A percentile compares a stretch with the other conserved stretches of the same genome.
These are phyloP conservation scores for Melospiza georgiana DNA, from an alignment of 2,113 vertebrate genomes.

Conservation along the genomic window DNA sequence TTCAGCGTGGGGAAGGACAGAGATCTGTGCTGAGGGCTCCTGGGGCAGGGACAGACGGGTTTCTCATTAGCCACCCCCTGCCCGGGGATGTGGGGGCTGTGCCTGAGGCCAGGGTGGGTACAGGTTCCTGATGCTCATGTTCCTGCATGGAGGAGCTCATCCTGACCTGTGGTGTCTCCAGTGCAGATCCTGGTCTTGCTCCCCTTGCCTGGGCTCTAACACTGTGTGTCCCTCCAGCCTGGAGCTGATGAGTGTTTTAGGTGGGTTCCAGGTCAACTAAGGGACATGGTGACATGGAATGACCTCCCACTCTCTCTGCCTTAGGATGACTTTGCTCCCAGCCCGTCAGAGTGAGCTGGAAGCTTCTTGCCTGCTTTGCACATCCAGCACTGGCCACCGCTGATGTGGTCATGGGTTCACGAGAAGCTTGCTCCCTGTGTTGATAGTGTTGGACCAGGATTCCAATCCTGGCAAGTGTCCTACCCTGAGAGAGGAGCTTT, in stretches of 20 bases:
- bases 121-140: background rate
- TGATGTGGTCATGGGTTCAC: background rate
- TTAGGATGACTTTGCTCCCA: background rate
- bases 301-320: background rate
- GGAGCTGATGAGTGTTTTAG: background rate
- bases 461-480: background rate
- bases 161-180: background rate
- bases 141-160: background rate
- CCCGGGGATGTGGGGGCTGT: background rate
- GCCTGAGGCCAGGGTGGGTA: background rate
- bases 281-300: background rate
- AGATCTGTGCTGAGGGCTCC: background rate
- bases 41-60: constrained; percentile 1
- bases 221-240: background rate
- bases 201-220: background rate
- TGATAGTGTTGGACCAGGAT: background rate
- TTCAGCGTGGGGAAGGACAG: background rate
- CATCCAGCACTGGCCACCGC: background rate
- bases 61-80: constrained; percentile 58
- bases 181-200: background rate
- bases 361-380: background rate
- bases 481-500: background rate
- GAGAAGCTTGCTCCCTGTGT: background rate
- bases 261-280: background rate
- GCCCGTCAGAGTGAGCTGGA: background rate